Evolutionary conservation across 2,113 vertebrate genomes (phyloP).

Genomic region (Corythaixoides concolor): DNA sequence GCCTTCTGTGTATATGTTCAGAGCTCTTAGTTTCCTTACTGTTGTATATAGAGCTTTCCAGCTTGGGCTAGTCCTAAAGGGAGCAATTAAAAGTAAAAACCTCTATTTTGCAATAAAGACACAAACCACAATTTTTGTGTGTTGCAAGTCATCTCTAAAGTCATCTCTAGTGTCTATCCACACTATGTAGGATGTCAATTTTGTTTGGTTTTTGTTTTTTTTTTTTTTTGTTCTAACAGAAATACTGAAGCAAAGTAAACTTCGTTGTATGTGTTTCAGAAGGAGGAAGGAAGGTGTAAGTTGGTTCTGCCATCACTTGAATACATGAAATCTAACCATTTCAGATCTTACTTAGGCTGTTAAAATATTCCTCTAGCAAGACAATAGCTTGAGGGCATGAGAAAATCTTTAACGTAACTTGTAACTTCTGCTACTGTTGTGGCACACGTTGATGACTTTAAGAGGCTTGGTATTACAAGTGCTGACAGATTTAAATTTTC

Average conservation of each 20-base stretch:
- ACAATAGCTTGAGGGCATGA: neutral
- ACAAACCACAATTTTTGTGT: neutral
- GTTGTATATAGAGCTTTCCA: neutral
- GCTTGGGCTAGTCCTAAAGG: neutral
- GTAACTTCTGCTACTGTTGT: neutral
- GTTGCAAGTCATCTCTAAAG: neutral
- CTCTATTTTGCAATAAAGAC: neutral
- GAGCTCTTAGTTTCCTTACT: neutral
- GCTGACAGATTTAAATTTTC: neutral
- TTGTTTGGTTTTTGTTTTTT: no score
- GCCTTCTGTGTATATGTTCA: neutral
- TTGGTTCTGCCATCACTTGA: neutral
- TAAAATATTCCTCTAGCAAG: neutral
- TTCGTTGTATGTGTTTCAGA: neutral
- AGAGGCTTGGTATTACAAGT: neutral
- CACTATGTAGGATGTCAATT: neutral
- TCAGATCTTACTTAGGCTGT: neutral
- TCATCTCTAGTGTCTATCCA: no score
- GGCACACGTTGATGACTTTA: neutral
- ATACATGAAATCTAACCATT: neutral
- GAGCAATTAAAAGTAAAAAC: conserved; percentile 7
- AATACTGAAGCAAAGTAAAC: neutral
- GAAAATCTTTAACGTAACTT: neutral
- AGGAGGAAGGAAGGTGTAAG: neutral
- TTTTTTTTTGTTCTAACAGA: neutral